Evolutionary conservation across 1,140 invertebrate species (phyloP).

Genomic region (Brachionus manjavacas): DNA sequence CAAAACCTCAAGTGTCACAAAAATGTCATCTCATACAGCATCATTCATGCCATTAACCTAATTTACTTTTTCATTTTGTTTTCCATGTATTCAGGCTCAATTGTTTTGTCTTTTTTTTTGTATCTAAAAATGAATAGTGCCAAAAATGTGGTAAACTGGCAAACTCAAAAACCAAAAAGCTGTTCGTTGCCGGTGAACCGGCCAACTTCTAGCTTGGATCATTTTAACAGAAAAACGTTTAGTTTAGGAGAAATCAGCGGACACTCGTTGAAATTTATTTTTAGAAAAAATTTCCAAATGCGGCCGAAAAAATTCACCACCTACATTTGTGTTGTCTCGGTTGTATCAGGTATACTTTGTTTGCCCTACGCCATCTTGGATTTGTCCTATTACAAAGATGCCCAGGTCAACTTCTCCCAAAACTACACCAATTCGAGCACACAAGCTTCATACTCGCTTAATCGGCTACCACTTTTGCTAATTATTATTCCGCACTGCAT

Average conservation of each 20-base stretch:
- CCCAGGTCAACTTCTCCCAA: not conserved
- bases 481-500: not conserved
- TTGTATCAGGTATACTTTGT: not conserved
- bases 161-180: not conserved
- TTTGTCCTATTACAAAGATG: not conserved
- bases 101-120: not conserved
- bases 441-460: too few relatives aligned
- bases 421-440: not conserved
- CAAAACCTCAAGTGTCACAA: not conserved
- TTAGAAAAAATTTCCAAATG: not conserved
- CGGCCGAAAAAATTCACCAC: not conserved
- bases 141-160: not conserved
- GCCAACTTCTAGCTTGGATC: too few relatives aligned
- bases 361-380: not conserved
- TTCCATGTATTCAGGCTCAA: not conserved
- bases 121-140: not conserved
- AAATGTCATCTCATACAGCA: not conserved
- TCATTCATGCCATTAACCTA: not conserved
- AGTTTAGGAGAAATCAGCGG: not conserved
- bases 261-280: not conserved
- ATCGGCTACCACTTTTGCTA: not conserved
- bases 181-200: not conserved
- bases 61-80: slow-evolving; percentile 9
- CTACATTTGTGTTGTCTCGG: not conserved
- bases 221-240: not conserved